Base-by-base conservation (phyloP, 2,113 vertebrate species). In the Hyla sarda region DNA sequence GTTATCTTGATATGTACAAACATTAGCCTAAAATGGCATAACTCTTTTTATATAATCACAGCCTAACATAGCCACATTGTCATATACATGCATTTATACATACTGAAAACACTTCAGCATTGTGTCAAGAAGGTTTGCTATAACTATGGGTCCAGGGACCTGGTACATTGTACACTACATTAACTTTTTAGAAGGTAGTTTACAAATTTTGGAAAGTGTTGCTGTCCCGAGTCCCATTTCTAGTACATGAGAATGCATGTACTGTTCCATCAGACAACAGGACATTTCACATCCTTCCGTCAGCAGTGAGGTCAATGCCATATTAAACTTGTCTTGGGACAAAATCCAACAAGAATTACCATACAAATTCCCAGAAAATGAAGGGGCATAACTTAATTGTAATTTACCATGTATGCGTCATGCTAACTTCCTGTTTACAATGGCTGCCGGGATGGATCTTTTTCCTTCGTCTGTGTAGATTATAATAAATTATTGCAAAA, bases 261-360 rank as follows among this genome's bases (percentile, higher is more conserved):
- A 25, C 25, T 50, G 62, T 67, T 62, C 80, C 60, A 67, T 71
- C 62, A 52, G 60, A 71, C 34, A 71, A 32, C 8, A 25, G 80
- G 17, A 50, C 62, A 16, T 65, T 32, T 48, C 37, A 69, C 23
- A 69, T 52, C 45, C 17, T 50, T 47, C 45, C 52, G 80, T 82
- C 62, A 34, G 17, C 41, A 69, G 19, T 69, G 62, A 71, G 62
- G 80, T 71, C 71, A 50, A 71, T 71, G 47, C 41, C 62, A 82
- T 52, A 82, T 69, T 67, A 82, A 82, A 82, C 47, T 82, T 82
- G 6, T 50, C 11, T 82, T 69, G 60, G 80, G 80, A 82, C 45
- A 9, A 32, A 23, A 50, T 52, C 80, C 80, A 82, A 50, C 17
- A 69, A 21, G 28, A 71, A 50, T 71, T 23, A 82, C 45, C 25